Base-by-base conservation (phyloP, 2,113 vertebrate species). In the Pseudopipra pipra region DNA sequence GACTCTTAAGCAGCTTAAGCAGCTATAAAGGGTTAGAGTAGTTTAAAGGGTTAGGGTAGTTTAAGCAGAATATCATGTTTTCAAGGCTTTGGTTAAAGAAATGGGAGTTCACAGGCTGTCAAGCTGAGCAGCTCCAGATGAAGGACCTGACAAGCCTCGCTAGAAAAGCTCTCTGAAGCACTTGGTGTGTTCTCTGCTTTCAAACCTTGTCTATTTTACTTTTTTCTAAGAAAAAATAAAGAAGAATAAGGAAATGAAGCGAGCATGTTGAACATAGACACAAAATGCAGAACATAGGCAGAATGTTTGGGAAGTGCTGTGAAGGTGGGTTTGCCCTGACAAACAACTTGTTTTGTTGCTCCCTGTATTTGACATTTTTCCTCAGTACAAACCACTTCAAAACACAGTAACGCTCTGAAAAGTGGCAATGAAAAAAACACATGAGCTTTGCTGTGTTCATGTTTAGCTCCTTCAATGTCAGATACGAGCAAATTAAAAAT, bases 1-100 rank as follows among this genome's bases (percentile, higher is more conserved):
- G 75, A 73, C n/a, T 73, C 66, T 70, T 94, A 96, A 96, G 85
- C 77, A 83, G 89, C 62, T 96, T 96, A 96, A 89, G 30, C 37
- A 82, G 80, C 66, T 92, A n/a, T 66, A 73, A 87, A 58, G 46
- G 52, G 73, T 68, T 78, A 78, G 80, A 92, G 56, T 18, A 84
- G 47, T 95, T 96, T 87, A 94, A 93, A 77, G 73, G 22, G 86
- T 85, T 84, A 80, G 75, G 62, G 52, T 51, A 65, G n/a, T 89
- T 87, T 79, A 93, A 95, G 67, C 49, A 87, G 91, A 96, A 91
- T 76, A 70, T 87, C 8, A 2, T 87, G 44, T 91, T 91, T 95
- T 91, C 66, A 76, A 49, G 43, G 33, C 54, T 93, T 75, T 74
- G 39, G 51, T 92, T 82, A 84, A 89, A 86, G 54, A 79, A 91